These are phyloP conservation scores for Pseudoatta argentina DNA, from an alignment of 1,140 invertebrate genomes.

Conservation along the genomic window DNA sequence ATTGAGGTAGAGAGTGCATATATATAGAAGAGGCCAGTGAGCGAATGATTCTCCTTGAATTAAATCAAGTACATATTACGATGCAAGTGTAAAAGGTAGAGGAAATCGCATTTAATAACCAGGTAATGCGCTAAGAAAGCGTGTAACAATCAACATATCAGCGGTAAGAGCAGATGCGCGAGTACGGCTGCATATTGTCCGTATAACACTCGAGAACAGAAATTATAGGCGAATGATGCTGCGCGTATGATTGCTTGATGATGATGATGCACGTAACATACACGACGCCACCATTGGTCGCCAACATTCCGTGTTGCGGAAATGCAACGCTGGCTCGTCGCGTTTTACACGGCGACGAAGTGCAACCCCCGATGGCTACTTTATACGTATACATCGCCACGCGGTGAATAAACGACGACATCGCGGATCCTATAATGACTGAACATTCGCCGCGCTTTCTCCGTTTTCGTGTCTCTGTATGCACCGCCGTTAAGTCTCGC, in stretches of 20 bases:
- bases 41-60: conserved; percentile 8
- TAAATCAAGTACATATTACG: conserved; percentile 15
- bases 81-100: not conserved
- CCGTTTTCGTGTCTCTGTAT: conserved; percentile 62
- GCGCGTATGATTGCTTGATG: not conserved
- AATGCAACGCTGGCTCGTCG: conserved; percentile 33
- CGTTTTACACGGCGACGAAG: not conserved
- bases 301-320: conserved; percentile 12
- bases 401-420: conserved; percentile 58
- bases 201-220: conserved; percentile 59
- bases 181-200: conserved; percentile 41
- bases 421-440: conserved; percentile 60
- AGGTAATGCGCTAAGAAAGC: conserved; percentile 27
- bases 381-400: not conserved
- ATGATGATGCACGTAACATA: too few species aligned
- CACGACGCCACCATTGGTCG: too few species aligned
- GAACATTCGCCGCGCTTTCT: conserved; percentile 27
- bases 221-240: conserved; percentile 63
- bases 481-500: conserved; percentile 7
- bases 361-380: conserved; percentile 26
- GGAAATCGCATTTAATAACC: not conserved
- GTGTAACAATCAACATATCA: conserved; percentile 43
- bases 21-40: not conserved
- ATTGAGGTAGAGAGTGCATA: not conserved
- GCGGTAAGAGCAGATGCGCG: conserved; percentile 18